phyloP scores from a whole-genome alignment of 2,113 vertebrate genomes.

The Delphinus delphis region DNA sequence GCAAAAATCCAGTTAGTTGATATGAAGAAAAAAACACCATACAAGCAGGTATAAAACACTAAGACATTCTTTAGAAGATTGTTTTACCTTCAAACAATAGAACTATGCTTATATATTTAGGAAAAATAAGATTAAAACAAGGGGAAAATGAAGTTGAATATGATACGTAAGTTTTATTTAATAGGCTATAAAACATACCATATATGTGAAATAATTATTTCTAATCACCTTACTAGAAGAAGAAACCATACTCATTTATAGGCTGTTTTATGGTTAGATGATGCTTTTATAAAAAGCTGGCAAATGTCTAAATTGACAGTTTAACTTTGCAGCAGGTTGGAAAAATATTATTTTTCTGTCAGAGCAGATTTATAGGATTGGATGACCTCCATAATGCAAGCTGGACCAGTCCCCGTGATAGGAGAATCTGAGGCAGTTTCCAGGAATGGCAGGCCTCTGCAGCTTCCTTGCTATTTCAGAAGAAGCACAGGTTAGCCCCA shows the following conservation, averaged over 20 bases:
- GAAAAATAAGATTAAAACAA: conserved; percentile 1
- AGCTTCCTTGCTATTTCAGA: neutral
- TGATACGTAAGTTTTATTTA: neutral
- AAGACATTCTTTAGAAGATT: neutral
- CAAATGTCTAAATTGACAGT: neutral
- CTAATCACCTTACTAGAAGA: conserved; percentile 37
- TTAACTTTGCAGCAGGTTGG: neutral
- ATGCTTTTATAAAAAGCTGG: conserved; percentile 27
- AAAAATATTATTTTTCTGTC: conserved; percentile 14
- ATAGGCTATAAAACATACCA: conserved; percentile 44
- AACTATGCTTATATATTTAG: neutral
- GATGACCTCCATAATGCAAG: neutral
- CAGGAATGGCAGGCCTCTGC: neutral
- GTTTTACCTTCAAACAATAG: neutral
- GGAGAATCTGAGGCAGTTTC: neutral
- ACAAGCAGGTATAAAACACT: neutral
- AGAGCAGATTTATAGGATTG: neutral
- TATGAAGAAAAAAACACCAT: neutral
- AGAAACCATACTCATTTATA: conserved; percentile 31
- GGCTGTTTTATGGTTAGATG: conserved; percentile 2
- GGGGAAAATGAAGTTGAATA: neutral
- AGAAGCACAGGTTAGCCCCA: neutral
- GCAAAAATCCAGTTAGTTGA: conserved; percentile 63
- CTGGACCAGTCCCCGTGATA: neutral
- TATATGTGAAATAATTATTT: conserved; percentile 61